Base-by-base conservation (phyloP, 2,113 vertebrate genomes). In the Himantopus leucocephalus region DNA sequence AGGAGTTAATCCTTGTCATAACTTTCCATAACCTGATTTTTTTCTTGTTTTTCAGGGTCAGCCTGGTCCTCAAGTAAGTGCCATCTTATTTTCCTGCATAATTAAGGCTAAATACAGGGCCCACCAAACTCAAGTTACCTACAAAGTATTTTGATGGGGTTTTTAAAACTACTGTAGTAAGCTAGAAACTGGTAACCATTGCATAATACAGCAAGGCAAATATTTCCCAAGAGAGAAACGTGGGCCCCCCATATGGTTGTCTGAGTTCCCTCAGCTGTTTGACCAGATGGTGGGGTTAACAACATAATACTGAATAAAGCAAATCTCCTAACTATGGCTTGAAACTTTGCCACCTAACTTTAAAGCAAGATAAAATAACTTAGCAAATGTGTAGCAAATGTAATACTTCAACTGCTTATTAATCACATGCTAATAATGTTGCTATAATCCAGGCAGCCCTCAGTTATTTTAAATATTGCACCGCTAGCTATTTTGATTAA, bases 31-130 rank as follows among this genome's bases (percentile, higher is more conserved):
- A 98, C 67, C 52, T 10, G 83, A 43, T 94, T 35, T 66, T 75
- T 97, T 88, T 95, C 79, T 97, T 89, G 29, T 37, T 97, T 98
- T 98, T 83, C 95, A 98, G 98, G 98, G 98, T 97, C 98, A 98
- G 50, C 98, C 98, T 52, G 98, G 98, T 97, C 98, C 97, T 91
- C 98, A 98, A 98, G 98, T 98, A 98, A 98, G 98, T 97, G 81
- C 64, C 15, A 77, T 80, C 39, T 94, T 76, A 35, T 45, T 91
- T 89, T 97, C 48, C 83, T 91, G 55, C 67, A 64, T 67, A 83
- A 85, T 88, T 81, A n/a, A 60, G 48, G 48, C 27, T 59, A 84
- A 27, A 62, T 59, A 59, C 12, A 63, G 6, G 23, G 56, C 47
- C 35, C n/a, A 27, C 62, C 30, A 19, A 73, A 30, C 67, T 56